These are phyloP conservation scores for Clusia tigrina DNA, from an alignment of 2,888 invertebrate species.

Conservation along the genomic window DNA sequence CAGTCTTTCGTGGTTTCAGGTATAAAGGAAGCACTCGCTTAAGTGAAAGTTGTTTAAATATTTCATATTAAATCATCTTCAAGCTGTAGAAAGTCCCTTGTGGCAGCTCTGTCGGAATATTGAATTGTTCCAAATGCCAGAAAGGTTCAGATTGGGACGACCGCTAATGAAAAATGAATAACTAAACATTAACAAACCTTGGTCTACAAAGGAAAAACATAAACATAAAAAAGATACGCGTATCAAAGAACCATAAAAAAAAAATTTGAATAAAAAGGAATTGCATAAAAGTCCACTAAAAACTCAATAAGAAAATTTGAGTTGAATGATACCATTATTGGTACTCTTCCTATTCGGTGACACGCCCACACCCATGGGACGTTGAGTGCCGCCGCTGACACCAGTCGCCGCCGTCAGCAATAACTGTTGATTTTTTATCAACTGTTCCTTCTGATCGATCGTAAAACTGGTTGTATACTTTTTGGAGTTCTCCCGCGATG, in stretches of 20 bases:
- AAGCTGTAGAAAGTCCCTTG: no score
- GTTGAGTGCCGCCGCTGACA: constrained; percentile 37
- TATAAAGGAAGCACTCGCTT: no score
- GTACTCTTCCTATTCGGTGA: constrained; percentile 22
- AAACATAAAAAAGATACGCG: neutral
- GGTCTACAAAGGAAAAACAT: neutral
- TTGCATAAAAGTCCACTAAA: neutral
- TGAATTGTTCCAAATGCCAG: no score
- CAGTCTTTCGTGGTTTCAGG: no score
- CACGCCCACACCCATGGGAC: constrained; percentile 30
- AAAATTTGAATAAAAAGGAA: neutral
- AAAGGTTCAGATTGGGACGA: no score
- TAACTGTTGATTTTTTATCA: constrained; percentile 56
- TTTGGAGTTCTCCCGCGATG: constrained; percentile 62
- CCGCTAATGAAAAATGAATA: no score
- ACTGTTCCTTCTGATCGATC: constrained; percentile 55
- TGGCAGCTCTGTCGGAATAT: no score
- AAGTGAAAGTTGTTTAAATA: no score
- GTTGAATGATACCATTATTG: constrained; percentile 14
- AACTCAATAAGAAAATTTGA: constrained; percentile 2
- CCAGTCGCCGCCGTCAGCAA: constrained; percentile 50
- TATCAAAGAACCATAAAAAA: neutral
- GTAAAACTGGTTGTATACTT: constrained; percentile 57
- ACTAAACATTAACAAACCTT: no score
- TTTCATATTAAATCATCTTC: no score